Percentiles rank a stretch among this genome's conserved stretches.
These are phyloP conservation scores for Sussaba pulchella DNA, from an alignment of 2,888 invertebrate species.

Conservation along the genomic window DNA sequence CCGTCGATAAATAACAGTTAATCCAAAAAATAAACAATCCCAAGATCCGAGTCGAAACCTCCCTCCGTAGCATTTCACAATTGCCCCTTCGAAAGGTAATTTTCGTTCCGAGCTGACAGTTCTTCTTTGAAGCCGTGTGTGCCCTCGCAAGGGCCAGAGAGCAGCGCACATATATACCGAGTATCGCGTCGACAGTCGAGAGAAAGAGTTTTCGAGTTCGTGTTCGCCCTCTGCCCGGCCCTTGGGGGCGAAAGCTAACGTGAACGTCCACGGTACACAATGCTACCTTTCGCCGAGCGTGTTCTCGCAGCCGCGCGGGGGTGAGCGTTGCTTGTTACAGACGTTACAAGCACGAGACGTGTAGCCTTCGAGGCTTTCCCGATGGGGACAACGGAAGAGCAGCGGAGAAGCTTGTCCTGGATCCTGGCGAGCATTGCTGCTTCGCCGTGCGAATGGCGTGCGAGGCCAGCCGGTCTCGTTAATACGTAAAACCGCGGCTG, in stretches of 20 bases:
- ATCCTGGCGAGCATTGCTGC: slow-evolving; percentile 44
- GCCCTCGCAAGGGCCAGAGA: slow-evolving; percentile 50
- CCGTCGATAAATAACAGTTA: too few species aligned
- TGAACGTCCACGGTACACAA: background rate
- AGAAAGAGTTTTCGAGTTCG: slow-evolving; percentile 22
- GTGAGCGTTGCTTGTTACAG: background rate
- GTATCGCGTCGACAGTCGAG: slow-evolving; percentile 15
- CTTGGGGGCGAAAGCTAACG: background rate
- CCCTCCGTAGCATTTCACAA: background rate
- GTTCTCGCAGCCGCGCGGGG: background rate
- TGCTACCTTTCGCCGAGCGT: slow-evolving; percentile 18
- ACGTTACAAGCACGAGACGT: slow-evolving; percentile 8
- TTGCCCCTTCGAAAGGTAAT: slow-evolving; percentile 1
- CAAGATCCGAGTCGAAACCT: background rate
- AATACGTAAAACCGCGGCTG: slow-evolving; percentile 80
- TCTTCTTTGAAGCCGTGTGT: slow-evolving; percentile 52
- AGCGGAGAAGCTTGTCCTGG: slow-evolving; percentile 33
- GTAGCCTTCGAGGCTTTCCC: slow-evolving; percentile 50
- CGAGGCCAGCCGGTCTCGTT: slow-evolving; percentile 74
- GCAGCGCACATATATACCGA: slow-evolving; percentile 23
- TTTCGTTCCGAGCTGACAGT: slow-evolving; percentile 10
- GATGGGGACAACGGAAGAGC: slow-evolving; percentile 56
- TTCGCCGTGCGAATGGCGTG: slow-evolving; percentile 72
- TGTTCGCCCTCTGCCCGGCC: background rate
- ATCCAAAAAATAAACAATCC: too few species aligned